Evolutionary conservation across 2,113 vertebrate species (phyloP), one percentile per base, ranked within the genome.

Genomic region (Mormoops blainvillei): DNA sequence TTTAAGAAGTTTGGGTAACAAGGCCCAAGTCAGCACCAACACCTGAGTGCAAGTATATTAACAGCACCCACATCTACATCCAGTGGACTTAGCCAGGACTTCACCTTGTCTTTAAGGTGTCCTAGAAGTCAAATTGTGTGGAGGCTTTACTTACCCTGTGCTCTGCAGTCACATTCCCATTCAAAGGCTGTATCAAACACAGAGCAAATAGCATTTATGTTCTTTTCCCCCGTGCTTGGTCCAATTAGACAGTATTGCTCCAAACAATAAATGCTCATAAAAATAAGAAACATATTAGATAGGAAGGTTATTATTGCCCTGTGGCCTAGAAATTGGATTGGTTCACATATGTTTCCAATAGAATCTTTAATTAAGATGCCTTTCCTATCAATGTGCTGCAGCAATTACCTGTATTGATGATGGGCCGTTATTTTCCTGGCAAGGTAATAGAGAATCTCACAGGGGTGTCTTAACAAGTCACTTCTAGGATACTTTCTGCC

Each of bases 301-400:
- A 82, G 19, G 48, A 96, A 96, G 74, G 91, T 74, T 91, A 76
- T 93, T 93, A 84, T 61, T 91, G 68, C 68, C 89, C 93, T 87
- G 87, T 91, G 50, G 73, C 89, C 78, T 81, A 70, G 76, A 95
- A 91, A 80, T 91, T 83, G 58, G 70, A 96, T 96, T 87, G 78
- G 68, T 71, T 96, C 78, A 87, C 54, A 73, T 90, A 94, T 91
- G 85, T 95, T 93, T 97, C 73, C 68, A 87, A 68, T 77, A 87
- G 89, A 94, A 95, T 96, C 85, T 95, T 97, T 96, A 93, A 96
- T 97, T 95, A 96, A 95, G 87, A 54, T 91, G 65, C 50, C n/a
- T 95, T 95, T 91, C 83, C 89, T 96, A 95, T 94, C 91, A 91
- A 76, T 93, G 83, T 45, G 41, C 73, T 81, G 78, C 20, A 89